phyloP scores from a whole-genome alignment of 2,797 vertebrate genomes.

The Pseudopleuronectes americanus region DNA sequence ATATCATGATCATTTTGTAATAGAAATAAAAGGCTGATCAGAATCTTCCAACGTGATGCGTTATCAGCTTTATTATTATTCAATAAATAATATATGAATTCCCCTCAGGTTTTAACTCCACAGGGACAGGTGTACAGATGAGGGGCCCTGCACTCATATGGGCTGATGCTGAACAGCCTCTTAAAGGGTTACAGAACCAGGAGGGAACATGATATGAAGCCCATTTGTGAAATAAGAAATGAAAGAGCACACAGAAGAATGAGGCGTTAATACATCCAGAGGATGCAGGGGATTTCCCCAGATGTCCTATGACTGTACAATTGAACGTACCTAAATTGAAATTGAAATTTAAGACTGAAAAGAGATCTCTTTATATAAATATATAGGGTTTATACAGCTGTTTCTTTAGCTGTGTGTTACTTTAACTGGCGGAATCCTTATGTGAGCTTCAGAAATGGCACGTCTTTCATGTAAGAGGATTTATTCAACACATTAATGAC shows the following conservation, averaged over 20 bases:
- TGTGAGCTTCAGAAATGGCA: conserved; percentile 25
- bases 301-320: no score
- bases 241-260: conserved; percentile 10
- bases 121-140: conserved; percentile 15
- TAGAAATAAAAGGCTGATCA: conserved; percentile 12
- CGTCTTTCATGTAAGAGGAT: conserved; percentile 49
- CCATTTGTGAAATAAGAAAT: conserved; percentile 14
- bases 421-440: conserved; percentile 31
- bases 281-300: background rate
- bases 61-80: conserved; percentile 11
- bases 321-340: no score
- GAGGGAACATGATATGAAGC: conserved; percentile 17
- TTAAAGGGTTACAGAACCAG: conserved; percentile 27
- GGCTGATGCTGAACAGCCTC: conserved; percentile 9
- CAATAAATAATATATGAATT: conserved; percentile 11
- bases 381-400: background rate
- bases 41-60: conserved; percentile 12
- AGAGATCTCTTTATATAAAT: background rate
- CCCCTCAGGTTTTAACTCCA: background rate
- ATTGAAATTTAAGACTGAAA: no score
- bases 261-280: conserved; percentile 7
- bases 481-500: conserved; percentile 58
- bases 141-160: conserved; percentile 8
- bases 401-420: conserved; percentile 12
- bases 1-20: background rate